A percentile compares a stretch with the other conserved stretches of the same genome.
Evolutionary conservation across 2,113 vertebrate species (phyloP).

Genomic region (Otis tarda): DNA sequence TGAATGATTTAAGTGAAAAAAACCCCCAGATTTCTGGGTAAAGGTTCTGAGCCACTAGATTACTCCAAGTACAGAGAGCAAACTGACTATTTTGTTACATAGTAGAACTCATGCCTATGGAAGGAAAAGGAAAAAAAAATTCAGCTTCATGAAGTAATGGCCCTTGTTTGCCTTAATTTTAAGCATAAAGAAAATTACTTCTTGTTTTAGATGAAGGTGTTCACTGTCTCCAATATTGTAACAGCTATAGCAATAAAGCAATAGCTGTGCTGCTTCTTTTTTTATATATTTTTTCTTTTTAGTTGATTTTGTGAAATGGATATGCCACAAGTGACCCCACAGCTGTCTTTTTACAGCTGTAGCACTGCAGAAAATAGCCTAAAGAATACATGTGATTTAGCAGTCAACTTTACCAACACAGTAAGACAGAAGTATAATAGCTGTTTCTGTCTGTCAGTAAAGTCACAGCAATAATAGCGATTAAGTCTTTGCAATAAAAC

Average conservation of each 20-base stretch:
- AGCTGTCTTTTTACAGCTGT: not conserved
- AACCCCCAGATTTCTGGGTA: not conserved
- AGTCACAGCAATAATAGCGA: not conserved
- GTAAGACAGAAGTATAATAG: not conserved
- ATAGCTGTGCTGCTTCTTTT: accelerated
- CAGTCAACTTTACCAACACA: not conserved
- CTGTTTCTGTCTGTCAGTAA: not conserved
- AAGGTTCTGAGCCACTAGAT: not conserved
- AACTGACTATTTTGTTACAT: not conserved
- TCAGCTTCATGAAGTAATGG: not conserved
- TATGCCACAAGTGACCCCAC: accelerated
- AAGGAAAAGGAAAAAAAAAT: not conserved
- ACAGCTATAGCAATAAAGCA: not conserved
- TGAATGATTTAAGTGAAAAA: not conserved
- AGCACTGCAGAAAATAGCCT: not conserved
- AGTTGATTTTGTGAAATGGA: not conserved
- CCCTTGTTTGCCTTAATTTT: not conserved
- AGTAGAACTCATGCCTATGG: not conserved
- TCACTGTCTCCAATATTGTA: not conserved
- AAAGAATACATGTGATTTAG: not conserved
- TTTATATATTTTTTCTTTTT: too few relatives aligned
- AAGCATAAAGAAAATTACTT: not conserved
- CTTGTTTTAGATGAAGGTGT: not conserved
- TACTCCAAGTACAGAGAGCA: not conserved
- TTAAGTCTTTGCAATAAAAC: not conserved